These are phyloP conservation scores for Umimayanthus chanpuru DNA, from an alignment of 92 coral and sea anemone species.

Conservation along the genomic window DNA sequence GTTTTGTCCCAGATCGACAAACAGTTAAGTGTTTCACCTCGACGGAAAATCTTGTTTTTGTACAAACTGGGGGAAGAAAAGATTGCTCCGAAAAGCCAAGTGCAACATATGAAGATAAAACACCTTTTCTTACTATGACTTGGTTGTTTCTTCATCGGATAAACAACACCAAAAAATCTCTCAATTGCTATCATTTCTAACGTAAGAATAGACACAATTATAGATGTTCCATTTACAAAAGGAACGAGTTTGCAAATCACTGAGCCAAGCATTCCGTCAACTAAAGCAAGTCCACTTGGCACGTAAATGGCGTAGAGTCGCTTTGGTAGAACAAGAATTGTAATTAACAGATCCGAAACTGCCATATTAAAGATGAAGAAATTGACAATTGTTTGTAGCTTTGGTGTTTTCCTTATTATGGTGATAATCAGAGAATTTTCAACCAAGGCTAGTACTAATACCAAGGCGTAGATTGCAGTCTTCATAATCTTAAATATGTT, in stretches of 20 bases:
- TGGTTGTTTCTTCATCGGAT: not conserved
- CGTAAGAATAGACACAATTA: not conserved
- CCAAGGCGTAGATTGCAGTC: not conserved
- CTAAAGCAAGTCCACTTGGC: not conserved
- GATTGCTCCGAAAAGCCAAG: not conserved
- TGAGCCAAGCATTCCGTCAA: not conserved
- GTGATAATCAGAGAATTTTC: not conserved
- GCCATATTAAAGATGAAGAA: no score
- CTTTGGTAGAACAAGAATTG: not conserved
- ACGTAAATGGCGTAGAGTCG: not conserved
- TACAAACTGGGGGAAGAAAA: no score
- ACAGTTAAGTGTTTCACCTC: not conserved
- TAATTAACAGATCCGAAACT: no score
- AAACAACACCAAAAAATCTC: not conserved
- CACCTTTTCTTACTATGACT: not conserved
- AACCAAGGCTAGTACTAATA: not conserved
- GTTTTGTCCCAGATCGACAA: conserved; percentile 55
- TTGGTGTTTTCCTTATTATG: not conserved
- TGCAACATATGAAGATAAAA: not conserved
- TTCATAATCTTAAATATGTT: no score
- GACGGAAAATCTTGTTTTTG: no score
- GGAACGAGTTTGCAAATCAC: not conserved
- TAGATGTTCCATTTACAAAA: not conserved
- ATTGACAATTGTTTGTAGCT: no score
- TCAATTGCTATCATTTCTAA: not conserved